Conservation (phyloP, 2,888 invertebrate species). For the Graphium colonna region DNA sequence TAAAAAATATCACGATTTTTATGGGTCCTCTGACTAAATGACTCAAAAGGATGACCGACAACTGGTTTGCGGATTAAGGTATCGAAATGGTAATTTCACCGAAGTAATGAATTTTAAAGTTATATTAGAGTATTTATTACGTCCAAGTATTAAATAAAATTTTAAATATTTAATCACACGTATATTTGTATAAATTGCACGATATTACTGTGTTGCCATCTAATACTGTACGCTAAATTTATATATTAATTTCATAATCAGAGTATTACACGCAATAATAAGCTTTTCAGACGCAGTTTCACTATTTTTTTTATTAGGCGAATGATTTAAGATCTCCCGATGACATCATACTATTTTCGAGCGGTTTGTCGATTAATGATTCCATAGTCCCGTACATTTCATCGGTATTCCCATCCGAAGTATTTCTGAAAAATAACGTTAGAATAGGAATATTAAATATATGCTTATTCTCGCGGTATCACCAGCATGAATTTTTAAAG, state of each 20-base stretch:
- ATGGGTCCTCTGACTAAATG: too few relatives aligned
- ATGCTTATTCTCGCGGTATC: too few relatives aligned
- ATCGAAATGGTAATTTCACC: too few relatives aligned
- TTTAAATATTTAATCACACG: neutral
- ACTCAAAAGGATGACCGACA: too few relatives aligned
- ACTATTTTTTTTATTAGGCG: slow-evolving; percentile 31
- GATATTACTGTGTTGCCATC: neutral
- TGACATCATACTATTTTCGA: slow-evolving; percentile 48
- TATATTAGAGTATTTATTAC: too few relatives aligned
- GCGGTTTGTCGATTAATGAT: slow-evolving; percentile 47
- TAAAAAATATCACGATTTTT: too few relatives aligned
- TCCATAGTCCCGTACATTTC: slow-evolving; percentile 49
- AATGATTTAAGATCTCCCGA: slow-evolving; percentile 51
- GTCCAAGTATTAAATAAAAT: neutral
- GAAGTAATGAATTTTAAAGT: too few relatives aligned
- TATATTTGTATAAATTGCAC: neutral
- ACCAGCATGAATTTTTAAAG: too few relatives aligned
- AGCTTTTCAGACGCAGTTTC: neutral
- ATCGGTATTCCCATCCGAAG: slow-evolving; percentile 44
- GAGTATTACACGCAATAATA: neutral
- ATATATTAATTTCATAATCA: neutral
- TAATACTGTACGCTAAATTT: neutral
- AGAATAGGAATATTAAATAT: too few relatives aligned
- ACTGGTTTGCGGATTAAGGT: too few relatives aligned
- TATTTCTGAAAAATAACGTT: slow-evolving; percentile 52